A percentile compares a stretch with the other conserved stretches of the same genome.
Evolutionary conservation across 1,140 invertebrate genomes (phyloP).

Genomic region (Geopemphigus sp.): DNA sequence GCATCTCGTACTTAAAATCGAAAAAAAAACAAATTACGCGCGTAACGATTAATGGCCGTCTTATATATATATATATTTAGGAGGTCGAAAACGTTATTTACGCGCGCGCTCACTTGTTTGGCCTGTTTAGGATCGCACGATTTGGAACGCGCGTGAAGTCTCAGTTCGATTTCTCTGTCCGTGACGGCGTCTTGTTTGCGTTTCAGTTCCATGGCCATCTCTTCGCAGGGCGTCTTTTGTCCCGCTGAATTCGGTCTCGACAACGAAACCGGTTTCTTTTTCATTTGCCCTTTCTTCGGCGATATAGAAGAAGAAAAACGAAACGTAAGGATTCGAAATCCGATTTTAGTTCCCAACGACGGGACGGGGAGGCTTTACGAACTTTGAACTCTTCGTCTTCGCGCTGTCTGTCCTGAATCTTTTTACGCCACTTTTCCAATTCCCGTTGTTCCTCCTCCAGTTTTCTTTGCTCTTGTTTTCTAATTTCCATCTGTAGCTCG

Average conservation of each 20-base stretch:
- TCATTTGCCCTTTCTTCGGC: slow-evolving; percentile 23
- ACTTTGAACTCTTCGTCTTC: slow-evolving; percentile 42
- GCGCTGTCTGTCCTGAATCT: slow-evolving; percentile 24
- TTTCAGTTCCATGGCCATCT: slow-evolving; percentile 35
- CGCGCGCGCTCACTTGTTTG: slow-evolving; percentile 6
- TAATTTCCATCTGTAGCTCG: slow-evolving; percentile 22
- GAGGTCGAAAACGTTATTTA: too few relatives aligned
- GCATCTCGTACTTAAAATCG: background rate
- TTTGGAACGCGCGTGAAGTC: slow-evolving; percentile 16
- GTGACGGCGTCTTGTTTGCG: slow-evolving; percentile 29
- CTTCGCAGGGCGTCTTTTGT: slow-evolving; percentile 19
- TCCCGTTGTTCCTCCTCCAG: slow-evolving; percentile 35
- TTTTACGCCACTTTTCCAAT: slow-evolving; percentile 29
- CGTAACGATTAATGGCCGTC: background rate
- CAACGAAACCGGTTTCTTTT: slow-evolving; percentile 20
- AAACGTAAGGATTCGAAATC: background rate
- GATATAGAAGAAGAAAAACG: too few relatives aligned
- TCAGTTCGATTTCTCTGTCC: slow-evolving; percentile 33
- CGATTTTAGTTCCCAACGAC: too few relatives aligned
- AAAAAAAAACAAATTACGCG: background rate
- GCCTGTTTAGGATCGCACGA: slow-evolving; percentile 25
- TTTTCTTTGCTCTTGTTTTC: slow-evolving; percentile 2
- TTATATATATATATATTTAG: too few relatives aligned
- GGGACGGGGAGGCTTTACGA: too few relatives aligned
- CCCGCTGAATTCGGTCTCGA: slow-evolving; percentile 17